Conservation (phyloP, 2,888 invertebrate genomes). For the Proisotoma minuta region DNA sequence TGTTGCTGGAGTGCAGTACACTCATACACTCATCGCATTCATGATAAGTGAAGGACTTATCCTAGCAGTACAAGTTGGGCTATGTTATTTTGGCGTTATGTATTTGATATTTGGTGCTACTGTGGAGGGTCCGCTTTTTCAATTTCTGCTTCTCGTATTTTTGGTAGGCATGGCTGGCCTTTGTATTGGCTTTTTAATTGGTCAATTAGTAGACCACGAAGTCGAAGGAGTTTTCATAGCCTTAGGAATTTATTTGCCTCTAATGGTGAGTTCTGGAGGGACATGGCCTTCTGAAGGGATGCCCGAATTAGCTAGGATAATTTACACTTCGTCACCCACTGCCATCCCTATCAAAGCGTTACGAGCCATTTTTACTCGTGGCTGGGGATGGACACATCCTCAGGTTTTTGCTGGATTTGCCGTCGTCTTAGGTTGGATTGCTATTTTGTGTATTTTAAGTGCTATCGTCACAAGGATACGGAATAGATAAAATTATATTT, state of each 20-base stretch:
- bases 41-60: slow-evolving; percentile 1
- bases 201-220: slow-evolving; percentile 83
- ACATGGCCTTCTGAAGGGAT: neutral
- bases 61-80: neutral
- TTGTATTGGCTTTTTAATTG: slow-evolving; percentile 69
- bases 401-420: slow-evolving; percentile 1
- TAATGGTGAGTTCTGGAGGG: slow-evolving; percentile 16
- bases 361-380: neutral
- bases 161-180: neutral
- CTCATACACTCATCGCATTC: neutral
- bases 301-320: neutral
- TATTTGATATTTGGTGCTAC: neutral
- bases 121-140: neutral
- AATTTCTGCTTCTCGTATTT: neutral
- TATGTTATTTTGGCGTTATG: neutral
- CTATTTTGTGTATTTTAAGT: neutral
- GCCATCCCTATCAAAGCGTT: neutral
- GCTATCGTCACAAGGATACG: neutral
- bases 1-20: neutral
- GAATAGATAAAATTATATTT: no score
- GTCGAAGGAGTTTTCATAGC: slow-evolving; percentile 75
- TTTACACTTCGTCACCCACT: neutral
- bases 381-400: neutral
- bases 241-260: slow-evolving; percentile 25
- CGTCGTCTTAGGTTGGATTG: neutral